Evolutionary conservation across 2,113 vertebrate species (phyloP).

Genomic region (Grallaria varia): DNA sequence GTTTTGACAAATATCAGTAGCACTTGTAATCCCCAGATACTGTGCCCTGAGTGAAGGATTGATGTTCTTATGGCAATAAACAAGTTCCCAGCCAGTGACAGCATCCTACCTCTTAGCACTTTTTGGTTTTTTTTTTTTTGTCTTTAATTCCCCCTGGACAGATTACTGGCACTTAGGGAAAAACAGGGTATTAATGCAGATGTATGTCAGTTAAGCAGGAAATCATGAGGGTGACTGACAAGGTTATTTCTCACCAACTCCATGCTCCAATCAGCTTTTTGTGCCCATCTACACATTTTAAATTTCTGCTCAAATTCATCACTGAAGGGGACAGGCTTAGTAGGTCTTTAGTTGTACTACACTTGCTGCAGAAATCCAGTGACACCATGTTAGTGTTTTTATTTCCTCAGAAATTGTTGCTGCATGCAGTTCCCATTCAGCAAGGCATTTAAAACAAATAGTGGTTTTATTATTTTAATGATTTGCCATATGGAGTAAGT

Average conservation of each 20-base stretch:
- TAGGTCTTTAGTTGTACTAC: neutral
- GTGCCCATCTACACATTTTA: neutral
- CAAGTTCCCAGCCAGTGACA: neutral
- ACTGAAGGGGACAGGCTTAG: neutral
- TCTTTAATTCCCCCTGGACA: neutral
- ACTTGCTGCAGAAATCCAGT: neutral
- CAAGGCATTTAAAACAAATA: neutral
- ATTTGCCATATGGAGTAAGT: neutral
- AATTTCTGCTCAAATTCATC: constrained; percentile 10
- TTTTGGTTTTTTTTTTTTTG: neutral
- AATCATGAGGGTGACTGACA: neutral
- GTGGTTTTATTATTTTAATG: neutral
- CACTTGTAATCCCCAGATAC: neutral
- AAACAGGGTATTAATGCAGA: neutral
- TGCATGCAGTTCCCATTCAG: neutral
- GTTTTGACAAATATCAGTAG: neutral
- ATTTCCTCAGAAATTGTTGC: neutral
- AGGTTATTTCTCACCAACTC: constrained; percentile 18
- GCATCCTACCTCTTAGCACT: neutral
- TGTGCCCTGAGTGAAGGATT: neutral
- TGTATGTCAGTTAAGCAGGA: neutral
- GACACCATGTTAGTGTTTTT: neutral
- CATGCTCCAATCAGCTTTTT: neutral
- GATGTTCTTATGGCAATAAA: neutral
- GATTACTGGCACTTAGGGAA: neutral